Conservation (phyloP, 2,797 vertebrate genomes). For the Ispidina lecontei region DNA sequence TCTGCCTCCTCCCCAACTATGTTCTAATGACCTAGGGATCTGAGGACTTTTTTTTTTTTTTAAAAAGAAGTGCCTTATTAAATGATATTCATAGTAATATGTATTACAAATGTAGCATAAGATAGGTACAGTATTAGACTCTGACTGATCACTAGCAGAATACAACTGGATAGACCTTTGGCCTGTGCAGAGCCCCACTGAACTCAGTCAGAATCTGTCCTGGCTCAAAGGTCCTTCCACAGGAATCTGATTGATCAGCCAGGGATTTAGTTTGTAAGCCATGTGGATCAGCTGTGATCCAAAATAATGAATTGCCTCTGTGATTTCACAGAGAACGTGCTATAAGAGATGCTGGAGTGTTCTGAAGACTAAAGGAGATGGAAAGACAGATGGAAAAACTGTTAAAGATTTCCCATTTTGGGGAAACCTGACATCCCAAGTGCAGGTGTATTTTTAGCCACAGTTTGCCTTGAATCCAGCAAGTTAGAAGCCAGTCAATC, state of each 20-base stretch:
- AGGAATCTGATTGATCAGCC: constrained; percentile 2
- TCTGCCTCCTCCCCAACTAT: background rate
- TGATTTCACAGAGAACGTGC: constrained; percentile 57
- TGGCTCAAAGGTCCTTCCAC: constrained; percentile 5
- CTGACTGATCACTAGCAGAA: constrained; percentile 41
- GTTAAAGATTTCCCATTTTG: constrained; percentile 47
- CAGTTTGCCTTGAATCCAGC: constrained; percentile 18
- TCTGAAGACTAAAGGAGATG: constrained; percentile 19
- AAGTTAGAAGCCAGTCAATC: background rate
- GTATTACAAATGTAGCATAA: constrained; percentile 14
- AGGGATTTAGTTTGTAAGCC: constrained; percentile 45
- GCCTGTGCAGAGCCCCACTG: background rate
- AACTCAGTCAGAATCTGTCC: constrained; percentile 5
- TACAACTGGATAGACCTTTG: constrained; percentile 7
- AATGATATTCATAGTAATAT: background rate
- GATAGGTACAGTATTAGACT: constrained; percentile 26
- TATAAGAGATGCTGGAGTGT: constrained; percentile 19
- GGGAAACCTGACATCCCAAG: constrained; percentile 20
- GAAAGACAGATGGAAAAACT: constrained; percentile 4
- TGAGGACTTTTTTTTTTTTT: background rate
- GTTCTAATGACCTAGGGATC: constrained; percentile 9
- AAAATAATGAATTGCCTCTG: constrained; percentile 55
- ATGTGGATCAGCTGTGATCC: constrained; percentile 60
- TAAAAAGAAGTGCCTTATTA: constrained; percentile 36
- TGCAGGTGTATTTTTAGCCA: background rate